Conservation (phyloP, 2,797 vertebrate species). For the Leucoraja ocellata region DNA sequence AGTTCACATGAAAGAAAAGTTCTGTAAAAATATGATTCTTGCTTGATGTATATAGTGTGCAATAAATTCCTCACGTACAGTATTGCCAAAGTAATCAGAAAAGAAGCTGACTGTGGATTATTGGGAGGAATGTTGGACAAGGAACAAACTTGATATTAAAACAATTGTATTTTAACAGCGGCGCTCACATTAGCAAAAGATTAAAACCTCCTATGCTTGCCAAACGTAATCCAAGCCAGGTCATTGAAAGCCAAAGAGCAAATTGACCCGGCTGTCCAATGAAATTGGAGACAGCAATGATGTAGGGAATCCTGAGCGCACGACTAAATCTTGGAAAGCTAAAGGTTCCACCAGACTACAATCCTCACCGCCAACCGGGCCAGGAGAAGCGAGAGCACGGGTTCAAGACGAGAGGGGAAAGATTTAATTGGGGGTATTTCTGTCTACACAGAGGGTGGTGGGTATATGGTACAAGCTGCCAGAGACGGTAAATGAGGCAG, state of each 20-base stretch:
- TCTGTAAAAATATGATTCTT: slow-evolving; percentile 29
- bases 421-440: too few species aligned
- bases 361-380: not conserved
- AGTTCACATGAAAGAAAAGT: not conserved
- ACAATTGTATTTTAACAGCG: slow-evolving; percentile 11
- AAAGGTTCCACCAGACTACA: not conserved
- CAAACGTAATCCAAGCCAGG: not conserved
- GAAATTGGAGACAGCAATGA: not conserved
- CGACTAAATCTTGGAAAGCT: not conserved
- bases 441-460: too few species aligned
- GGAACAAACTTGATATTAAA: not conserved
- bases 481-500: too few species aligned
- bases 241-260: not conserved
- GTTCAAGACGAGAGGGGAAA: too few species aligned
- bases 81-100: slow-evolving; percentile 30
- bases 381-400: too few species aligned
- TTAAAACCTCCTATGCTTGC: not conserved
- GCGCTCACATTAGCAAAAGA: not conserved
- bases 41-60: slow-evolving; percentile 28
- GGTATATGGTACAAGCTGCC: too few species aligned
- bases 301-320: not conserved
- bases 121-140: not conserved
- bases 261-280: not conserved
- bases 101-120: slow-evolving; percentile 18
- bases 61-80: slow-evolving; percentile 19